A percentile compares a stretch with the other conserved stretches of the same genome.
These are phyloP conservation scores for Drosophila suboccidentalis DNA, from an alignment of 2,888 invertebrate species.

Conservation along the genomic window DNA sequence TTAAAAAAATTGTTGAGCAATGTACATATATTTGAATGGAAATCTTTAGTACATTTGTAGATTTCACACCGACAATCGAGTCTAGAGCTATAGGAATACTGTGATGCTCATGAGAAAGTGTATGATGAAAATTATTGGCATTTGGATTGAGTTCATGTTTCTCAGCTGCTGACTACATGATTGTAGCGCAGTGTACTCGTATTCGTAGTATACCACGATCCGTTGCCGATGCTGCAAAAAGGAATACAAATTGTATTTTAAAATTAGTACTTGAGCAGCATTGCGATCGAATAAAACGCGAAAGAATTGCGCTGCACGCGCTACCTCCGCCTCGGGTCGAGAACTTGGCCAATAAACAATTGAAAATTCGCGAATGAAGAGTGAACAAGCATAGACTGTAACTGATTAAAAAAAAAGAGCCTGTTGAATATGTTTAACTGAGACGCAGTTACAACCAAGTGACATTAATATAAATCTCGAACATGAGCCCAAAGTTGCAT, in stretches of 20 bases:
- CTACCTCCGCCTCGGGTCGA: slow-evolving; percentile 62
- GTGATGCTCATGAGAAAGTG: slow-evolving; percentile 41
- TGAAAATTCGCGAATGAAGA: slow-evolving; percentile 41
- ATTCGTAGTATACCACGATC: slow-evolving; percentile 72
- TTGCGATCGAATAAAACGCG: slow-evolving; percentile 85
- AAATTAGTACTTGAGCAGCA: slow-evolving; percentile 86
- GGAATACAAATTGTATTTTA: slow-evolving; percentile 83
- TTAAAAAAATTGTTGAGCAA: not conserved
- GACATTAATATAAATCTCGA: slow-evolving; percentile 10
- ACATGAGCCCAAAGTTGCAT: slow-evolving; percentile 88
- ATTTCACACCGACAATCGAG: not conserved
- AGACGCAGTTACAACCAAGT: slow-evolving; percentile 14
- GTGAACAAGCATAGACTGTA: slow-evolving; percentile 22
- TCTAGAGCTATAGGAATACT: slow-evolving; percentile 6
- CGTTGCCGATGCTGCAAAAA: slow-evolving; percentile 69
- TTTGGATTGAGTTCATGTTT: slow-evolving; percentile 77
- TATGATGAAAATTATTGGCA: slow-evolving; percentile 66
- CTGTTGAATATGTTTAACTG: slow-evolving; percentile 40
- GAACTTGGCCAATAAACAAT: slow-evolving; percentile 57
- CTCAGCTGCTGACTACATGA: slow-evolving; percentile 63
- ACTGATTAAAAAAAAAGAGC: slow-evolving; percentile 6
- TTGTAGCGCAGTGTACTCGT: slow-evolving; percentile 68
- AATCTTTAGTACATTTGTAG: no score
- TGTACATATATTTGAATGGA: not conserved
- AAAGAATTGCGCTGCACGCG: slow-evolving; percentile 73